Percentiles rank a stretch among this genome's conserved stretches.
phyloP scores from a whole-genome alignment of 2,113 vertebrate genomes.

The Carlito syrichta region DNA sequence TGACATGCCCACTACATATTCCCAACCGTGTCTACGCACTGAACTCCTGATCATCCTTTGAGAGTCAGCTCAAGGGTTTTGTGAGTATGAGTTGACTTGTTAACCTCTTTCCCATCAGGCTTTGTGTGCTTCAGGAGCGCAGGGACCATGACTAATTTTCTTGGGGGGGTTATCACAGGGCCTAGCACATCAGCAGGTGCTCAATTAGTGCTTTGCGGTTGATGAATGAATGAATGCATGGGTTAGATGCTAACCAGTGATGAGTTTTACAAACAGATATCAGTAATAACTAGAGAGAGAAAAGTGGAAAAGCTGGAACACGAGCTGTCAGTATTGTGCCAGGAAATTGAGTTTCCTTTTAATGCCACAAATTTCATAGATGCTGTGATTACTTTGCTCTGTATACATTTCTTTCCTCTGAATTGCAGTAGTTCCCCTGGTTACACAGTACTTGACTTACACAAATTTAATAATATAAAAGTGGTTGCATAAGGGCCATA shows the following conservation, averaged over 20 bases:
- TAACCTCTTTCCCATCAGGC: not conserved
- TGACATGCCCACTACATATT: not conserved
- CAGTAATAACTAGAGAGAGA: not conserved
- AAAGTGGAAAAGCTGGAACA: not conserved
- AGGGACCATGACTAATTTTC: not conserved
- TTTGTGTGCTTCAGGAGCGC: not conserved
- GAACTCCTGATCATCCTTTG: not conserved
- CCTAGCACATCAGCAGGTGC: not conserved
- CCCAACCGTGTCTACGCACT: not conserved
- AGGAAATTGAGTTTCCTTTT: not conserved
- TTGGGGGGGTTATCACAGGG: not conserved
- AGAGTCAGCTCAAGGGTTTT: not conserved
- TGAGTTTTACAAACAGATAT: not conserved
- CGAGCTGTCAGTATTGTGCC: not conserved
- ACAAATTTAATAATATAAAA: slow-evolving; percentile 28
- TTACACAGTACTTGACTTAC: not conserved
- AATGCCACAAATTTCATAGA: slow-evolving; percentile 19
- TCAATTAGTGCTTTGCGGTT: not conserved
- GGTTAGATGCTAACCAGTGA: not conserved
- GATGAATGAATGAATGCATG: not conserved
- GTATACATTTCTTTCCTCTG: slow-evolving; percentile 3
- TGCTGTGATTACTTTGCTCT: not conserved
- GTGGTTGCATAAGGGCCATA: not conserved
- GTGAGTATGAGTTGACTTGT: not conserved
- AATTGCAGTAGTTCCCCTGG: not conserved